phyloP scores from a whole-genome alignment of 2,888 invertebrate genomes.

The Temnothorax unifasciatus region DNA sequence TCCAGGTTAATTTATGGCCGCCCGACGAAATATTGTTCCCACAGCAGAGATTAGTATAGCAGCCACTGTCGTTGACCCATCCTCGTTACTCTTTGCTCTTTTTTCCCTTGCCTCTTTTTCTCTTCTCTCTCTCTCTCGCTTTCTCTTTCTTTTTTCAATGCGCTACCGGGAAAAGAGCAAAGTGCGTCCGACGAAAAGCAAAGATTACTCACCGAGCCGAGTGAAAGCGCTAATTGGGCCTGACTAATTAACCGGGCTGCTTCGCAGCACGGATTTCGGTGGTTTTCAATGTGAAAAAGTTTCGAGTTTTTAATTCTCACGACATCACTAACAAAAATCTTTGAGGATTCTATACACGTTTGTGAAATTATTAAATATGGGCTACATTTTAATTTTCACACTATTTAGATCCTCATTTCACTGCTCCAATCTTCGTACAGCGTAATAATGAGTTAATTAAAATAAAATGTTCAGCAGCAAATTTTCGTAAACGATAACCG shows the following conservation, averaged over 20 bases:
- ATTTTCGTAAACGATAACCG: neutral
- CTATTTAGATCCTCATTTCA: neutral
- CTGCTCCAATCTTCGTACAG: neutral
- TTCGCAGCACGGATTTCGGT: slow-evolving; percentile 9
- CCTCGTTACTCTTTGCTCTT: slow-evolving; percentile 48
- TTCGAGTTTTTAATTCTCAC: neutral
- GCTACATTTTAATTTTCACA: neutral
- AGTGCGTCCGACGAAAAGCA: slow-evolving; percentile 31
- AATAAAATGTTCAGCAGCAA: neutral
- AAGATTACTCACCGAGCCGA: slow-evolving; percentile 41
- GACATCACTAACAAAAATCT: neutral
- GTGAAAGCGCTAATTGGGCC: slow-evolving; percentile 57
- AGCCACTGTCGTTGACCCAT: slow-evolving; percentile 64
- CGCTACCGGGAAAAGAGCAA: neutral
- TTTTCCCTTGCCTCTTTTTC: slow-evolving; percentile 16
- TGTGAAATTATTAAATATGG: neutral
- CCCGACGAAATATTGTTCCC: slow-evolving; percentile 79
- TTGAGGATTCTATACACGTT: neutral
- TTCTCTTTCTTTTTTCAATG: neutral
- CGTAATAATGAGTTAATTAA: neutral
- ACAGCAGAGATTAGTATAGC: slow-evolving; percentile 78
- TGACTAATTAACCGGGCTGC: slow-evolving; percentile 44
- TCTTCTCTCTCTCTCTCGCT: neutral
- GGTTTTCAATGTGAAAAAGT: neutral
- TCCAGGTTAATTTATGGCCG: slow-evolving; percentile 77